A percentile compares a stretch with the other conserved stretches of the same genome.
Conservation (phyloP, 2,113 vertebrate genomes). For the Calypte anna region DNA sequence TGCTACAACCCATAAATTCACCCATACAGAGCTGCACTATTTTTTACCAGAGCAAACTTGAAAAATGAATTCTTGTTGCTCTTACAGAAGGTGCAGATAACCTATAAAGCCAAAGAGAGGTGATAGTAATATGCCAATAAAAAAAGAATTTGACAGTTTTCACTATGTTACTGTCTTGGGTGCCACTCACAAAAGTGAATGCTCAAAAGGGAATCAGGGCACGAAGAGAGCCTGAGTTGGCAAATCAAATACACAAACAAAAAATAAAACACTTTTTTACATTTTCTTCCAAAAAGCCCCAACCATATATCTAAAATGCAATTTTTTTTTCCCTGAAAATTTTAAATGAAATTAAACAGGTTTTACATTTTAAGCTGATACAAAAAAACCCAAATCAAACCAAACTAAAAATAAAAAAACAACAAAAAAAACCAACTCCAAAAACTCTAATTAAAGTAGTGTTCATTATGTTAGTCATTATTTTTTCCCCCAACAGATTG, state of each 20-base stretch:
- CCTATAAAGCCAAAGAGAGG: background rate
- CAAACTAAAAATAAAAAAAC: too few species aligned
- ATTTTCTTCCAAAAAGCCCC: background rate
- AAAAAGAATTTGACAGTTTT: background rate
- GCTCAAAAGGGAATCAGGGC: background rate
- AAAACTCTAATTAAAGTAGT: background rate
- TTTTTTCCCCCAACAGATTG: background rate
- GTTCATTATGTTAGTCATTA: background rate
- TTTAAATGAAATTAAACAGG: background rate
- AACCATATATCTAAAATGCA: background rate
- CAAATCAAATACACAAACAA: background rate
- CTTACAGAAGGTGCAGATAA: background rate
- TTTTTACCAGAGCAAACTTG: background rate
- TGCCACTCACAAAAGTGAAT: background rate
- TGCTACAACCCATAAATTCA: background rate
- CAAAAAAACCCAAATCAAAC: too few species aligned
- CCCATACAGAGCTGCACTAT: background rate
- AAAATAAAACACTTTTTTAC: background rate
- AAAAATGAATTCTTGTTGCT: background rate
- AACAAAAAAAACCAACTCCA: rapidly evolving
- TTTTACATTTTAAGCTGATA: background rate
- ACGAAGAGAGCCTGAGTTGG: background rate
- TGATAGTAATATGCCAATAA: background rate
- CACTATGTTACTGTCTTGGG: background rate
- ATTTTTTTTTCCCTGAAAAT: background rate